phyloP scores from a whole-genome alignment of 2,797 vertebrate species.

The Remorina albescens region DNA sequence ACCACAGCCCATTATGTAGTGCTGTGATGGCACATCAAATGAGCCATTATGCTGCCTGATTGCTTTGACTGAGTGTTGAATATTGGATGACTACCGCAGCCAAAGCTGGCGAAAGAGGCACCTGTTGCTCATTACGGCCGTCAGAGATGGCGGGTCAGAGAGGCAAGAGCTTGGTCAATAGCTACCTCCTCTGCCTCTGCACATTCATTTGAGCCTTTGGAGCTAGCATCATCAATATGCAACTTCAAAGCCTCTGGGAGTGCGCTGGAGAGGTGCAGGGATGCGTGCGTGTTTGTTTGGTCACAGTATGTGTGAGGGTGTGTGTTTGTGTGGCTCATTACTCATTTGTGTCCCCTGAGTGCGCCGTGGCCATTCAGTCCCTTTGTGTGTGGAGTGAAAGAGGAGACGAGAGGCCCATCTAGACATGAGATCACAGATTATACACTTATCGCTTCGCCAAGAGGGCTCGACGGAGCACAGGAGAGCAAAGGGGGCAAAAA shows the following conservation, averaged over 20 bases:
- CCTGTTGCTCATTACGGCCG: constrained; percentile 76
- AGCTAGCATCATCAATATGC: constrained; percentile 73
- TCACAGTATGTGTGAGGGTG: constrained; percentile 32
- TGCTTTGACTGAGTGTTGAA: constrained; percentile 63
- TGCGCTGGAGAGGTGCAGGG: constrained; percentile 51
- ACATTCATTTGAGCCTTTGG: constrained; percentile 70
- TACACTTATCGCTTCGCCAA: constrained; percentile 81
- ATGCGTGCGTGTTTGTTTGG: constrained; percentile 49
- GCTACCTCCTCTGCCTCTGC: constrained; percentile 61
- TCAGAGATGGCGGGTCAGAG: constrained; percentile 71
- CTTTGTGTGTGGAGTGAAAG: constrained; percentile 77
- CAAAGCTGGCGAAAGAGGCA: constrained; percentile 61
- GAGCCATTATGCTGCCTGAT: constrained; percentile 65
- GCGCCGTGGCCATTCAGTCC: constrained; percentile 79
- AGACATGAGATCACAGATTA: constrained; percentile 87
- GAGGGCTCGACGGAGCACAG: constrained; percentile 63
- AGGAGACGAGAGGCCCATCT: constrained; percentile 80
- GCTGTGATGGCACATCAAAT: constrained; percentile 71
- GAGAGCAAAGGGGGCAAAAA: constrained; percentile 40
- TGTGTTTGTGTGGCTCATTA: constrained; percentile 73
- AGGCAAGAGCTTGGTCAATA: constrained; percentile 69
- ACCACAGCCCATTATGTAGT: constrained; percentile 36
- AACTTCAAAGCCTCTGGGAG: constrained; percentile 78
- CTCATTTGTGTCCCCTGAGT: constrained; percentile 77
- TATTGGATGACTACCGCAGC: constrained; percentile 56